These are phyloP conservation scores for Hippoglossus stenolepis DNA, from an alignment of 2,113 vertebrate genomes.

Conservation along the genomic window DNA sequence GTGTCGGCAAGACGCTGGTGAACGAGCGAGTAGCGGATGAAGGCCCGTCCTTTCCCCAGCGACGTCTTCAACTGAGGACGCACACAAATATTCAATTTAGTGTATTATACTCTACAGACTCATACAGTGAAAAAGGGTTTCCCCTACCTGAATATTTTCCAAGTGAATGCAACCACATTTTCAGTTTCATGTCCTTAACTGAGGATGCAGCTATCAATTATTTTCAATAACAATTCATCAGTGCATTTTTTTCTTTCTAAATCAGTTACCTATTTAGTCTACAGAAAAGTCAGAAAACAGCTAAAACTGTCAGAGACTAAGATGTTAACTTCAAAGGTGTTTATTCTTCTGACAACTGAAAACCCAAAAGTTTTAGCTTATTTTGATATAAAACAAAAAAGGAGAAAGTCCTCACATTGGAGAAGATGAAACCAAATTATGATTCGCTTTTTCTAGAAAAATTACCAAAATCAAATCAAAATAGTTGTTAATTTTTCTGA, in stretches of 20 bases:
- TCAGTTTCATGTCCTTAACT: background rate
- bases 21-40: slow-evolving; percentile 94
- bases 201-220: background rate
- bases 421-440: no score
- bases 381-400: no score
- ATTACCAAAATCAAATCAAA: no score
- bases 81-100: slow-evolving; percentile 33
- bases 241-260: background rate
- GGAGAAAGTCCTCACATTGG: no score
- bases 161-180: no score
- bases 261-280: background rate
- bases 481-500: no score
- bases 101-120: background rate
- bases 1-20: slow-evolving; percentile 96
- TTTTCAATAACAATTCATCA: background rate
- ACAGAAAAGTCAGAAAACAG: background rate
- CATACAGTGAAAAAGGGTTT: background rate
- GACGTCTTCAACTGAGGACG: slow-evolving; percentile 91
- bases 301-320: background rate
- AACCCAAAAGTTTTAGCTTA: background rate
- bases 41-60: slow-evolving; percentile 94
- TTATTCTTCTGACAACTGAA: background rate
- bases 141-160: no score
- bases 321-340: background rate
- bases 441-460: no score